Evolutionary conservation across 2,888 invertebrate genomes (phyloP).

Genomic region (Odontothrips loti): DNA sequence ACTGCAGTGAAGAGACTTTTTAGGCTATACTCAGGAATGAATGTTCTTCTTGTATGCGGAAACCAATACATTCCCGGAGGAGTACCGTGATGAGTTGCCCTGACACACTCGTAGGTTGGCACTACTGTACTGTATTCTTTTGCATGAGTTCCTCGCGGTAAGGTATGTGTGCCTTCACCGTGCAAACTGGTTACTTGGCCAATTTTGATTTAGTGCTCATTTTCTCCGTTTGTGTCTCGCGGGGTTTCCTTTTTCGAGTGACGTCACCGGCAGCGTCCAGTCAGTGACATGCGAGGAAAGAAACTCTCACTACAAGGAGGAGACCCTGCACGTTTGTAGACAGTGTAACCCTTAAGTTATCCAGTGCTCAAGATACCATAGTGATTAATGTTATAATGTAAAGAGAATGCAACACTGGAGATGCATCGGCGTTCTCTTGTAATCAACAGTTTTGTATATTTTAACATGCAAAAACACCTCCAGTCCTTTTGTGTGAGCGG

Average conservation of each 20-base stretch:
- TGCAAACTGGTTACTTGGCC: background rate
- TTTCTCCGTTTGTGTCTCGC: background rate
- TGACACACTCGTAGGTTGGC: background rate
- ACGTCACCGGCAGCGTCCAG: background rate
- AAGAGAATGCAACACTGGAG: conserved; percentile 22
- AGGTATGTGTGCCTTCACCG: background rate
- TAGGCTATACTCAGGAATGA: background rate
- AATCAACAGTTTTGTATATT: conserved; percentile 25
- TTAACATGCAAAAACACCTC: conserved; percentile 7
- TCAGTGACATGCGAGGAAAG: background rate
- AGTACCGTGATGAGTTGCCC: background rate
- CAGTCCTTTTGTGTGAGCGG: background rate
- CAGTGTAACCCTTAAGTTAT: conserved; percentile 20
- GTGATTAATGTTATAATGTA: conserved; percentile 15
- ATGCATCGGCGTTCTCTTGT: conserved; percentile 7
- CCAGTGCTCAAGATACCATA: conserved; percentile 22
- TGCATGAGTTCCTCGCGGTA: background rate
- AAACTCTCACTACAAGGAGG: background rate
- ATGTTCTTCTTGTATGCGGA: background rate
- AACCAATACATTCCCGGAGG: background rate
- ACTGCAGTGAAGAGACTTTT: conserved; percentile 13
- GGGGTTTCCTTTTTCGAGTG: background rate
- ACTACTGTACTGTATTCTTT: background rate
- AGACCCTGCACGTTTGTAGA: background rate
- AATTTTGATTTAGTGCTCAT: background rate